Evolutionary conservation across 2,888 invertebrate genomes (phyloP).

Genomic region (Gastrophysa polygoni): DNA sequence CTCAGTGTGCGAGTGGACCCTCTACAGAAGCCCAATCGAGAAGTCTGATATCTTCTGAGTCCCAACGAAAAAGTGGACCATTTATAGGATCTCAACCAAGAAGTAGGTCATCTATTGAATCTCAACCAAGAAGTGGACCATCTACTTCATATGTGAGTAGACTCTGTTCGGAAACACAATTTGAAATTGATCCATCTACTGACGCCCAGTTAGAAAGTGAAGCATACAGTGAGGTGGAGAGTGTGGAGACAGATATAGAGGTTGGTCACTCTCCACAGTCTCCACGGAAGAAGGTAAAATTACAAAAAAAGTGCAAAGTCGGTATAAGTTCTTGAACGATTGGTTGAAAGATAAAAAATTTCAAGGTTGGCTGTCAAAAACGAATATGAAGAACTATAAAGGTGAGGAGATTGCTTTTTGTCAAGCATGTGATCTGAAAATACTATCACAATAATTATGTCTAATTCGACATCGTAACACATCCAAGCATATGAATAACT

Average conservation of each 20-base stretch:
- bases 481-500: not conserved
- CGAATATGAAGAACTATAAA: not conserved
- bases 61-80: too few relatives aligned
- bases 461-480: not conserved
- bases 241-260: too few relatives aligned
- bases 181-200: too few relatives aligned
- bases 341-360: not conserved
- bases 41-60: too few relatives aligned
- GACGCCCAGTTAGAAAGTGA: too few relatives aligned
- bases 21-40: too few relatives aligned
- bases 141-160: constrained; percentile 7
- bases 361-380: not conserved
- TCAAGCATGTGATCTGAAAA: not conserved
- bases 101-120: too few relatives aligned
- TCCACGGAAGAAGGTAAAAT: not conserved
- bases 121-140: not conserved
- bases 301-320: constrained; percentile 8
- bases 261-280: too few relatives aligned
- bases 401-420: not conserved
- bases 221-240: too few relatives aligned
- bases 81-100: too few relatives aligned
- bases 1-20: too few relatives aligned
- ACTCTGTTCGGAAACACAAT: too few relatives aligned
- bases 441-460: not conserved
- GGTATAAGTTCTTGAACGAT: not conserved